Percentiles rank a stretch among this genome's conserved stretches.
These are phyloP conservation scores for Apodemus sylvaticus DNA, from an alignment of 2,113 vertebrate species.

Conservation along the genomic window DNA sequence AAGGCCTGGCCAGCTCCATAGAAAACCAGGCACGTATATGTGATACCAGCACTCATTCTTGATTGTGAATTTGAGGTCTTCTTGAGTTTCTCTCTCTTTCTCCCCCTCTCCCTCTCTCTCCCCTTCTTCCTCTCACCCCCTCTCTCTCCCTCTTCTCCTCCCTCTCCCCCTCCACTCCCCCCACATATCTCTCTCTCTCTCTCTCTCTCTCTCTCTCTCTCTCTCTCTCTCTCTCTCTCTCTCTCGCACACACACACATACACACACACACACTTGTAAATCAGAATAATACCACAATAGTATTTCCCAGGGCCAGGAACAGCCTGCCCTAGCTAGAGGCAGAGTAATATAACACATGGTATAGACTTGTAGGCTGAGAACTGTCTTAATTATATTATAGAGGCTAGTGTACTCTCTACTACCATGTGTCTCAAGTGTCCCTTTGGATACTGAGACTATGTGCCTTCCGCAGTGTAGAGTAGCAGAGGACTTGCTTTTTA, in stretches of 20 bases:
- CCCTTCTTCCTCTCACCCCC: too few species aligned
- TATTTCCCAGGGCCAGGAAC: neutral
- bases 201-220: too few species aligned
- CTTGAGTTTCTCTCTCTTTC: too few species aligned
- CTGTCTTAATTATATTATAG: neutral
- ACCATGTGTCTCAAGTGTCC: constrained; percentile 2
- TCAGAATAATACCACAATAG: neutral
- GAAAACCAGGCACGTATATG: neutral
- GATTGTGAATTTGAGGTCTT: neutral
- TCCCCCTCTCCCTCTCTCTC: too few species aligned
- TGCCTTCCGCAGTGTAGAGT: neutral
- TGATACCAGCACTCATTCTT: neutral
- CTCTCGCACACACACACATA: neutral
- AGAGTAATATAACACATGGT: neutral
- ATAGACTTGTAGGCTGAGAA: neutral
- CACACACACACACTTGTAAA: neutral
- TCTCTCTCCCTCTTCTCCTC: too few species aligned
- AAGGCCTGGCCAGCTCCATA: neutral
- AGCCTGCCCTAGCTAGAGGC: neutral
- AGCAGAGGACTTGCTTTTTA: constrained; percentile 13
- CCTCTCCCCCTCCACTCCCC: too few species aligned
- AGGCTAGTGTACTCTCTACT: neutral
- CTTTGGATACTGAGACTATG: neutral
- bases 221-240: neutral
- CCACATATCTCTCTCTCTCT: too few species aligned